Percentiles rank a stretch among this genome's conserved stretches.
These are phyloP conservation scores for Pammene aurita DNA, from an alignment of 2,888 invertebrate genomes.

Conservation along the genomic window DNA sequence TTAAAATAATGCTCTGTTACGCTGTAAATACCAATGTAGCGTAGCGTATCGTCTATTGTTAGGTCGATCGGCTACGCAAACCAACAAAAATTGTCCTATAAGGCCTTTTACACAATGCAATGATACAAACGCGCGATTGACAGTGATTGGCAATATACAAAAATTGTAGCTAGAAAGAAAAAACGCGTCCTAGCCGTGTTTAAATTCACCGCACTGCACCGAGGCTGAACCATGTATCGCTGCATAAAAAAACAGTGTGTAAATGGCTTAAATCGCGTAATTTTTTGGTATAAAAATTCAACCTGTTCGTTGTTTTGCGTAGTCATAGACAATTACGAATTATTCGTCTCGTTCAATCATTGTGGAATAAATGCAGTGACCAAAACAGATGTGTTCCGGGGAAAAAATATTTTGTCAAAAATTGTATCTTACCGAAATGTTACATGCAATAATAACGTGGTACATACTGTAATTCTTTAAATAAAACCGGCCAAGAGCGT, in stretches of 20 bases:
- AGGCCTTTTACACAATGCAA: neutral
- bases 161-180: too few species aligned
- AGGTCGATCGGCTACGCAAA: constrained; percentile 7
- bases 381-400: constrained; percentile 17
- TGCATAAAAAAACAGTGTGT: too few species aligned
- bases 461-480: neutral
- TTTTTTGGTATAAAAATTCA: too few species aligned
- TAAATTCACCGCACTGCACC: too few species aligned
- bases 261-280: too few species aligned
- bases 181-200: too few species aligned
- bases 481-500: too few species aligned
- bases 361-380: constrained; percentile 21
- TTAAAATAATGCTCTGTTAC: constrained; percentile 21
- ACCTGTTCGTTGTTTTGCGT: neutral
- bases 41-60: constrained; percentile 8
- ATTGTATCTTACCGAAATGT: too few species aligned
- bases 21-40: constrained; percentile 13
- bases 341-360: constrained; percentile 1
- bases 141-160: neutral
- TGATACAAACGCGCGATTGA: neutral
- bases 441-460: neutral
- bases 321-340: neutral
- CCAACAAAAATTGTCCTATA: constrained; percentile 5
- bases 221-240: too few species aligned
- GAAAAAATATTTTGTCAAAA: neutral